A percentile compares a stretch with the other conserved stretches of the same genome.
phyloP scores from a whole-genome alignment of 2,888 invertebrate genomes.

The Pyrrhia umbra region DNA sequence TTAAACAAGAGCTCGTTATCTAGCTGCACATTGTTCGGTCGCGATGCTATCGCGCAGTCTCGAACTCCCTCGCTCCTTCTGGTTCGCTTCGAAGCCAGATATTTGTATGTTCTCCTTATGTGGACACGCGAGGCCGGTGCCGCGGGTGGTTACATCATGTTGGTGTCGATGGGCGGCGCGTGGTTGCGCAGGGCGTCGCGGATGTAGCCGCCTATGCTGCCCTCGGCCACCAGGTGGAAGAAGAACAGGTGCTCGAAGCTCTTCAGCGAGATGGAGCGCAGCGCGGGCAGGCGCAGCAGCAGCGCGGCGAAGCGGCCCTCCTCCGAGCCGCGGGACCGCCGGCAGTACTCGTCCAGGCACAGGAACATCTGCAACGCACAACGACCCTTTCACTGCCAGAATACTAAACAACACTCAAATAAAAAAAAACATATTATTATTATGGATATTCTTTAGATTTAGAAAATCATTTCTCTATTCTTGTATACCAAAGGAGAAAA shows the following conservation, averaged over 20 bases:
- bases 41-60: conserved; percentile 7
- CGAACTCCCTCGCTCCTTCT: conserved; percentile 4
- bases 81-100: conserved; percentile 10
- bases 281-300: conserved; percentile 95
- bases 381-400: neutral
- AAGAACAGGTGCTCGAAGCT: conserved; percentile 98
- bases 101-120: neutral
- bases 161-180: conserved; percentile 87
- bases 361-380: conserved; percentile 93
- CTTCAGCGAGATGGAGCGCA: conserved; percentile 97
- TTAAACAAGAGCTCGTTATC: conserved; percentile 21
- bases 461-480: too few species aligned
- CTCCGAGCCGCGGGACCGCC: conserved; percentile 96
- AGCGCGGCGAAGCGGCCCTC: conserved; percentile 99
- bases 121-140: conserved; percentile 14
- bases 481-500: too few species aligned
- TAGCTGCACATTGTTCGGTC: conserved; percentile 33
- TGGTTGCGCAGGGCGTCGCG: conserved; percentile 93
- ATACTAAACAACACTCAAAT: too few species aligned
- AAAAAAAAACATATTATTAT: too few species aligned
- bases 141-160: conserved; percentile 69
- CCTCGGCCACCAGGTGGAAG: conserved; percentile 97
- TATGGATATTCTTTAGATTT: too few species aligned
- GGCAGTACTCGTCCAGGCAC: conserved; percentile 98
- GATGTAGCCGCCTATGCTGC: conserved; percentile 95